Evolutionary conservation across 2,888 invertebrate species (phyloP).

Genomic region (Scrobipalpa costella): DNA sequence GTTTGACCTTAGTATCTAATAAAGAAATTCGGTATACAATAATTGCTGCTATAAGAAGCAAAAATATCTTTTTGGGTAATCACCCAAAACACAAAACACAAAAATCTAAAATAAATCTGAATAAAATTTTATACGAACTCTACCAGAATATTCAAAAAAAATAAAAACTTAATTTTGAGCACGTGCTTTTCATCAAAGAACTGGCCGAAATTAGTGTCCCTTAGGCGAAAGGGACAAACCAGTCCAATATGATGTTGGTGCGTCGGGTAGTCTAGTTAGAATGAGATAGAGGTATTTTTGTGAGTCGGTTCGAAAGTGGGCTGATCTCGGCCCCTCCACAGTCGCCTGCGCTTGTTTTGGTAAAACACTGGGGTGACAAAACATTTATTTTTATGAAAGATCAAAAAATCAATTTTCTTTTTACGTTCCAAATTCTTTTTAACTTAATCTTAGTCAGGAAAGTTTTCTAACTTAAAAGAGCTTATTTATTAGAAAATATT

Average conservation of each 20-base stretch:
- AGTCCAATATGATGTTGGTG: conserved; percentile 42
- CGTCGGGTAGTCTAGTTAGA: conserved; percentile 48
- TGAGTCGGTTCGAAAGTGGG: conserved; percentile 59
- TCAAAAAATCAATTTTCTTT: neutral
- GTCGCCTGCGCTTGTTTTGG: conserved; percentile 70
- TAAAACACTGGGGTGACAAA: conserved; percentile 70
- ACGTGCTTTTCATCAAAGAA: conserved; percentile 18
- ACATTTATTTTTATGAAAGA: conserved; percentile 37
- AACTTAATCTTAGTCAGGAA: neutral
- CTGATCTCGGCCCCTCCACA: conserved; percentile 67
- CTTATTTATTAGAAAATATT: neutral
- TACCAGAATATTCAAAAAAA: neutral
- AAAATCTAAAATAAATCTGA: neutral
- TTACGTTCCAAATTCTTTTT: neutral
- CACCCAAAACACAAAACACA: too few relatives aligned
- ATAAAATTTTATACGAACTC: neutral
- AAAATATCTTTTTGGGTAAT: too few relatives aligned
- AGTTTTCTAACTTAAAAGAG: too few relatives aligned
- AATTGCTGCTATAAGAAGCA: too few relatives aligned
- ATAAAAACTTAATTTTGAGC: conserved; percentile 9
- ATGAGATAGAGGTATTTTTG: conserved; percentile 63
- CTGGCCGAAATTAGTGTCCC: conserved; percentile 20
- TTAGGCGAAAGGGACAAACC: conserved; percentile 42
- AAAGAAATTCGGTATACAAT: too few relatives aligned
- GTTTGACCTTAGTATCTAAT: too few relatives aligned